Conservation (phyloP, 1,140 invertebrate species). For the Stratiolaelaps scimitus region DNA sequence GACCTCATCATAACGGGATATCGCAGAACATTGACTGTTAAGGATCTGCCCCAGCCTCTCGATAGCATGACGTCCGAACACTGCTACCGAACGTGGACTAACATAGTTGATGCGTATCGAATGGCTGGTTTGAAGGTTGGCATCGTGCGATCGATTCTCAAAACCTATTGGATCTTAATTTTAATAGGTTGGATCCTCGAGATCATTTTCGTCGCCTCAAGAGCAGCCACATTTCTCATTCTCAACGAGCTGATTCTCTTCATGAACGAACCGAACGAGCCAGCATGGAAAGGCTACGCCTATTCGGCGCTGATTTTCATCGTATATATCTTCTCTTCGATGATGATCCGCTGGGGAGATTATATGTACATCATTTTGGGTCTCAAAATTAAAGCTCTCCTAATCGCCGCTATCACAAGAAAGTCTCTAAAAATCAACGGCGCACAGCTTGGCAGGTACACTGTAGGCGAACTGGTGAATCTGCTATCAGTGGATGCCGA, state of each 20-base stretch:
- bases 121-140: background rate
- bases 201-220: background rate
- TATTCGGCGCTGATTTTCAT: constrained; percentile 51
- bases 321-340: constrained; percentile 45
- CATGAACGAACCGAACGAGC: constrained; percentile 41
- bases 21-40: background rate
- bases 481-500: constrained; percentile 38
- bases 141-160: background rate
- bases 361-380: constrained; percentile 58
- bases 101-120: background rate
- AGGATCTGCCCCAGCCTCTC: background rate
- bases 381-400: constrained; percentile 36
- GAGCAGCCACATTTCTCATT: constrained; percentile 21
- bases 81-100: background rate
- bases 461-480: constrained; percentile 35
- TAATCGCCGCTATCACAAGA: constrained; percentile 41
- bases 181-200: background rate
- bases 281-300: constrained; percentile 69
- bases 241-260: constrained; percentile 34
- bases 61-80: background rate
- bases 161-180: background rate
- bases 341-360: constrained; percentile 77
- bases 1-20: background rate
- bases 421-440: constrained; percentile 41
- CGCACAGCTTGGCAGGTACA: constrained; percentile 30